These are phyloP conservation scores for Ormyrus nitidulus DNA, from an alignment of 2,888 invertebrate species.

Conservation along the genomic window DNA sequence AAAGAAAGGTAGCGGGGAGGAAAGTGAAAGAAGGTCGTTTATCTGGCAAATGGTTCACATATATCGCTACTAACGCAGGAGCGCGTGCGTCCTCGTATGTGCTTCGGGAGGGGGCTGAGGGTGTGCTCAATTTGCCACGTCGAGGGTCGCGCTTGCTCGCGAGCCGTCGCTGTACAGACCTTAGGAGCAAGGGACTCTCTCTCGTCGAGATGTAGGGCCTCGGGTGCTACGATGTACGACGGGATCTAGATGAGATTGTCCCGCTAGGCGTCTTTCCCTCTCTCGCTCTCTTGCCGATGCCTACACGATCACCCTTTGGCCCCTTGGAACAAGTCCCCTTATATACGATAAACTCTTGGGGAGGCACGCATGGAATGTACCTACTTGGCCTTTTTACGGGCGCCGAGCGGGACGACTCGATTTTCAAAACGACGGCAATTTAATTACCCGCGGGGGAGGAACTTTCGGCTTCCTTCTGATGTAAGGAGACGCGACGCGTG, in stretches of 20 bases:
- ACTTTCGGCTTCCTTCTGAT: background rate
- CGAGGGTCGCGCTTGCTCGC: slow-evolving; percentile 64
- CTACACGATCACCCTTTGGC: slow-evolving; percentile 64
- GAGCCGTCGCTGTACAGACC: slow-evolving; percentile 53
- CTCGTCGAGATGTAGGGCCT: slow-evolving; percentile 71
- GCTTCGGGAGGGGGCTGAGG: slow-evolving; percentile 50
- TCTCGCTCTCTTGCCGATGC: slow-evolving; percentile 57
- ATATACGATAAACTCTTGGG: slow-evolving; percentile 70
- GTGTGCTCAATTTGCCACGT: slow-evolving; percentile 74
- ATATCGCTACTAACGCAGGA: slow-evolving; percentile 68
- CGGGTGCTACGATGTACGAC: slow-evolving; percentile 74
- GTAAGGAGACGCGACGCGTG: background rate
- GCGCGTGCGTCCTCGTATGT: slow-evolving; percentile 16
- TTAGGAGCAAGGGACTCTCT: slow-evolving; percentile 57
- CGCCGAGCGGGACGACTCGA: slow-evolving; percentile 15
- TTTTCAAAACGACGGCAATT: slow-evolving; percentile 53
- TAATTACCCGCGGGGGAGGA: slow-evolving; percentile 41
- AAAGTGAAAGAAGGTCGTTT: slow-evolving; percentile 66
- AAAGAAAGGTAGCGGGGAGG: slow-evolving; percentile 39
- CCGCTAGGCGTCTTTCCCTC: slow-evolving; percentile 64
- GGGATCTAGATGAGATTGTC: slow-evolving; percentile 76
- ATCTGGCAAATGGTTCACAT: slow-evolving; percentile 70
- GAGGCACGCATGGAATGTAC: slow-evolving; percentile 3
- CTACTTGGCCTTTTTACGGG: slow-evolving; percentile 37
- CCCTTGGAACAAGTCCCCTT: slow-evolving; percentile 60